Base-by-base conservation (phyloP, 1,140 invertebrate species). In the Ceratosolen solmsi region DNA sequence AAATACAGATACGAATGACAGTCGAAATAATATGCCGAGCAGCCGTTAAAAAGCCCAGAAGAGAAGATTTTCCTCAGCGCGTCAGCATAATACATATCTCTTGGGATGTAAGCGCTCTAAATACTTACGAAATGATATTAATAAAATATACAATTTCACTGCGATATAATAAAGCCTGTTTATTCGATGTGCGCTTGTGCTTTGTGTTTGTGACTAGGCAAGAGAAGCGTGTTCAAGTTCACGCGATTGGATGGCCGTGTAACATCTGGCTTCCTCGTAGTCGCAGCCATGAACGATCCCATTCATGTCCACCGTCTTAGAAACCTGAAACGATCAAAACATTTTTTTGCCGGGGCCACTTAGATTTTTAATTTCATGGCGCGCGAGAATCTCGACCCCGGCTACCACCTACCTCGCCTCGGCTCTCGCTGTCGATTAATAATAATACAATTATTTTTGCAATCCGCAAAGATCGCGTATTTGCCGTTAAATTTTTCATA, bases 271-370 rank as follows among this genome's bases (percentile, higher is more conserved):
- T 70, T 56, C 11, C 46, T 76, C 36, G 30, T 1, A 60, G 15
- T 15, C 30, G 46, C 78, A 22, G 13, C 46, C 72, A 79, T 77
- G 76, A 86, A 79, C 84, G 81, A 71, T 82, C 87, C 87, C 87
- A 89, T 90, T 91, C 89, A 89, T 87, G 86, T 85, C 82, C 84
- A 86, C 85, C 85, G 87, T 89, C 85, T 88, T 89, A 89, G 89
- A 90, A 91, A 91, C 88, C 88, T 86, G 87, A 89, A 90, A 87
- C 88, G 88, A 90, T 89, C 88, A 89, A 90, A 90, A 90, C 89
- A 90, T 88, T 86, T 89, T 80, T 90, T 89, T 87, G 87, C 85
- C 75, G 17, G 51, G 51, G 20, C 51, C 20, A 54, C 9, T 54
- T 22, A 22, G 49, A 58, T 51, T 51, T 78, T 72, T 78, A 72